Conservation (phyloP, 2,888 invertebrate species). For the Eucriotettix oculatus region DNA sequence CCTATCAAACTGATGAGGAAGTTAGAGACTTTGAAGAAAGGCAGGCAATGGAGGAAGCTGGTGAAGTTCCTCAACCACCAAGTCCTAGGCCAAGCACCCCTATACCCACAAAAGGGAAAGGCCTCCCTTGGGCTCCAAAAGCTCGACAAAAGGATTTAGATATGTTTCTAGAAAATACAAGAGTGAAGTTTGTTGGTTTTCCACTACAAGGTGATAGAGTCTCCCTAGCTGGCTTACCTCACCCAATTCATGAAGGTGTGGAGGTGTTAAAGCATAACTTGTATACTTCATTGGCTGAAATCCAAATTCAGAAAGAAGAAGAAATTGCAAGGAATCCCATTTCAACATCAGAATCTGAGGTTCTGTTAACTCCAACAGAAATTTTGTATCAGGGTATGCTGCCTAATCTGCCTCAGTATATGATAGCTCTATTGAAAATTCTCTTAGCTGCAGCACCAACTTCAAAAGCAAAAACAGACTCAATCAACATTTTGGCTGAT, state of each 20-base stretch:
- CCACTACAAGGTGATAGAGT: constrained; percentile 64
- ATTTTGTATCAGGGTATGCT: constrained; percentile 77
- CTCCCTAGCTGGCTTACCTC: constrained; percentile 86
- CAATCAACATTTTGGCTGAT: constrained; percentile 96
- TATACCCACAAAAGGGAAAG: constrained; percentile 22
- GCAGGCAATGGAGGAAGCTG: constrained; percentile 25
- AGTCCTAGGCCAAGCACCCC: constrained; percentile 35
- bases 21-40: constrained; percentile 25
- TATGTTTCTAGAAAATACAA: constrained; percentile 73
- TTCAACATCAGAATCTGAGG: constrained; percentile 63
- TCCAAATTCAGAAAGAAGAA: constrained; percentile 81
- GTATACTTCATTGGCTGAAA: constrained; percentile 83
- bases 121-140: constrained; percentile 92
- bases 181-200: constrained; percentile 93
- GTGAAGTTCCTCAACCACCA: constrained; percentile 29
- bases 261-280: constrained; percentile 81
- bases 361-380: constrained; percentile 71
- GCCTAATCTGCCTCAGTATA: constrained; percentile 91
- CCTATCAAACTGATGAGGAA: constrained; percentile 23
- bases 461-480: constrained; percentile 96
- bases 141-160: constrained; percentile 88
- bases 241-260: constrained; percentile 93
- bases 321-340: constrained; percentile 83
- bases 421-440: constrained; percentile 93
- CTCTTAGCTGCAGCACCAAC: constrained; percentile 94